phyloP scores from a whole-genome alignment of 2,113 vertebrate species.

The Siphamia tubifer region DNA sequence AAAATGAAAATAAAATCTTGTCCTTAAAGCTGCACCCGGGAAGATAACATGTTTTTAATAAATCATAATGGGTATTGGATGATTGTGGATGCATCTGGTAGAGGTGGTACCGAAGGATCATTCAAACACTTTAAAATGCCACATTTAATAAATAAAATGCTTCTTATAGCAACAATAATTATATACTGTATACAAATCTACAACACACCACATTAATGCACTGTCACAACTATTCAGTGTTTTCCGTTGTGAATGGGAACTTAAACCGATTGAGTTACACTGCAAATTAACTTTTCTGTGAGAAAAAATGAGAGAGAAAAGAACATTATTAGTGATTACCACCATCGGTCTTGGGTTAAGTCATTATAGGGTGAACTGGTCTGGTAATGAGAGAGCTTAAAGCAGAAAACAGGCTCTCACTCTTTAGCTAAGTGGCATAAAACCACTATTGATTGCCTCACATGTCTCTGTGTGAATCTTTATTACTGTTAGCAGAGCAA shows the following conservation, averaged over 20 bases:
- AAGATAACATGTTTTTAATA: neutral
- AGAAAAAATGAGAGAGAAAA: neutral
- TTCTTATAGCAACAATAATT: neutral
- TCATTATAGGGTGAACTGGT: conserved; percentile 56
- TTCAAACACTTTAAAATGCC: conserved; percentile 1
- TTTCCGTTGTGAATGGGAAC: neutral
- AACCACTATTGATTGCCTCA: conserved; percentile 59
- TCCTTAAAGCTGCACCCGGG: neutral
- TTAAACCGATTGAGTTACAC: conserved; percentile 18
- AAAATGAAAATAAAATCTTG: conserved; percentile 41
- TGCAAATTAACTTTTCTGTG: conserved; percentile 34
- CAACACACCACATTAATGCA: too few species aligned
- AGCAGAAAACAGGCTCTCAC: conserved; percentile 52
- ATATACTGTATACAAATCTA: too few species aligned
- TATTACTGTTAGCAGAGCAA: conserved; percentile 39
- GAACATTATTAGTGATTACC: conserved; percentile 43
- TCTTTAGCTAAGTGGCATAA: conserved; percentile 65
- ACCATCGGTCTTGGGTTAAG: conserved; percentile 43
- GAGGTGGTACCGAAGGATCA: neutral
- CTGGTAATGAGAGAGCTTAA: conserved; percentile 65
- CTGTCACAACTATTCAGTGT: too few species aligned
- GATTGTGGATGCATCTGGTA: neutral
- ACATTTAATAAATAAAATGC: neutral
- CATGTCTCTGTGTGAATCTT: conserved; percentile 45
- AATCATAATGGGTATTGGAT: neutral